Conservation (phyloP, 2,113 vertebrate genomes). For the Plecotus auritus region DNA sequence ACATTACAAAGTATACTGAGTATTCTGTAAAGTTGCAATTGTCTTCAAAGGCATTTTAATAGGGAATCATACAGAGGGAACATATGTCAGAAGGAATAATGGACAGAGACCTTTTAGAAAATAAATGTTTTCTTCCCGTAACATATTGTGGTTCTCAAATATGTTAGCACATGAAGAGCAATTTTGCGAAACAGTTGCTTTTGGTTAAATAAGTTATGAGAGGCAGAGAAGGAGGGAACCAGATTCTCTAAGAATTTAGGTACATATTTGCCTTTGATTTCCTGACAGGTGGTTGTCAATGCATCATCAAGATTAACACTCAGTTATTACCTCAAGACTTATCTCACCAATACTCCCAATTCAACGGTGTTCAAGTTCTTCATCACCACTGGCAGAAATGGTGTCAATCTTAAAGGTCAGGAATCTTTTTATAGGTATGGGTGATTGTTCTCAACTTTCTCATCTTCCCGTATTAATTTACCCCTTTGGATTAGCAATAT, state of each 20-base stretch:
- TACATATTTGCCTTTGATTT: constrained; percentile 34
- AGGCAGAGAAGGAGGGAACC: background rate
- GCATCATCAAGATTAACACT: constrained; percentile 63
- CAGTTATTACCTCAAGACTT: constrained; percentile 60
- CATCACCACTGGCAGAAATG: constrained; percentile 54
- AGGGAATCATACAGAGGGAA: background rate
- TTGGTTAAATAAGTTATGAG: background rate
- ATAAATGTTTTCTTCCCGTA: constrained; percentile 13
- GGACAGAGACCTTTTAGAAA: background rate
- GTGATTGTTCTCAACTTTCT: background rate
- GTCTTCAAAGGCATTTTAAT: constrained; percentile 27
- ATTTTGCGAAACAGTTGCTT: background rate
- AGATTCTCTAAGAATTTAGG: background rate
- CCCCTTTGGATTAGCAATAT: background rate
- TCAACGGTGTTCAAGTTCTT: constrained; percentile 66
- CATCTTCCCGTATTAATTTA: background rate
- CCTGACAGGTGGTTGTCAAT: constrained; percentile 68
- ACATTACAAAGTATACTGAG: background rate
- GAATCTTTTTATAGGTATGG: background rate
- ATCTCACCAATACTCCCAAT: constrained; percentile 68
- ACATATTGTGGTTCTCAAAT: constrained; percentile 22
- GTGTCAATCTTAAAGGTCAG: constrained; percentile 73
- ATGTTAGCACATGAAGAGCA: background rate
- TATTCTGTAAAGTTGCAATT: background rate
- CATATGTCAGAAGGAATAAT: background rate